Evolutionary conservation across 1,140 invertebrate species (phyloP).

Genomic region (Brachionus calyciflorus): DNA sequence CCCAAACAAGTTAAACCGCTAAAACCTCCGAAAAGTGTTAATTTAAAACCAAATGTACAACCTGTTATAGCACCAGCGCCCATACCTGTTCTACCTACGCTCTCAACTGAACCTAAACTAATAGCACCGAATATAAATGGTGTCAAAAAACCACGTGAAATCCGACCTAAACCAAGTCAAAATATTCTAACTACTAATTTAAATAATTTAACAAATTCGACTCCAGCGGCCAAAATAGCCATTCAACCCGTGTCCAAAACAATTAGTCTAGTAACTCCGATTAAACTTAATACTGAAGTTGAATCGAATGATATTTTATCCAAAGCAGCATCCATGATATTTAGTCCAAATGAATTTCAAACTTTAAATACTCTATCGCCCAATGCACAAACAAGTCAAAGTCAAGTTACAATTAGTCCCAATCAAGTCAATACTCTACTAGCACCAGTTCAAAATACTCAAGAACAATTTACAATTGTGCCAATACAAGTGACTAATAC

Average conservation of each 20-base stretch:
- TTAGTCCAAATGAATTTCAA: conserved; percentile 40
- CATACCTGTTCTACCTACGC: not conserved
- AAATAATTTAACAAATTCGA: no score
- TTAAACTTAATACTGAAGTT: not conserved
- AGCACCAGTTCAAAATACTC: not conserved
- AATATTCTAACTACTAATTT: no score
- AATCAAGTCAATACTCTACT: not conserved
- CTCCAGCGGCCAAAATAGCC: not conserved
- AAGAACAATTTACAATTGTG: not conserved
- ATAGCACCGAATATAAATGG: not conserved
- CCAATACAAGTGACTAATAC: not conserved
- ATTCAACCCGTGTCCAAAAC: not conserved
- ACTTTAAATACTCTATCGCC: conserved; percentile 13
- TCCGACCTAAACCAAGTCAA: conserved; percentile 9
- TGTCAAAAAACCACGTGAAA: conserved; percentile 43
- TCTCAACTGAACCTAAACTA: not conserved
- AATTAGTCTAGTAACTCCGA: conserved; percentile 14
- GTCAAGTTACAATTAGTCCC: not conserved
- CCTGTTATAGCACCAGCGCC: not conserved
- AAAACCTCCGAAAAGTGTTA: not conserved
- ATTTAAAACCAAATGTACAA: not conserved
- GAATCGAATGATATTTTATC: conserved; percentile 41
- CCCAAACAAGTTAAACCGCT: not conserved
- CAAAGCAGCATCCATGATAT: conserved; percentile 41
- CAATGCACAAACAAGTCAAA: not conserved